Evolutionary conservation across 2,888 invertebrate species (phyloP), one percentile per base, ranked within the genome.

Genomic region (Eupeodes latifasciatus): DNA sequence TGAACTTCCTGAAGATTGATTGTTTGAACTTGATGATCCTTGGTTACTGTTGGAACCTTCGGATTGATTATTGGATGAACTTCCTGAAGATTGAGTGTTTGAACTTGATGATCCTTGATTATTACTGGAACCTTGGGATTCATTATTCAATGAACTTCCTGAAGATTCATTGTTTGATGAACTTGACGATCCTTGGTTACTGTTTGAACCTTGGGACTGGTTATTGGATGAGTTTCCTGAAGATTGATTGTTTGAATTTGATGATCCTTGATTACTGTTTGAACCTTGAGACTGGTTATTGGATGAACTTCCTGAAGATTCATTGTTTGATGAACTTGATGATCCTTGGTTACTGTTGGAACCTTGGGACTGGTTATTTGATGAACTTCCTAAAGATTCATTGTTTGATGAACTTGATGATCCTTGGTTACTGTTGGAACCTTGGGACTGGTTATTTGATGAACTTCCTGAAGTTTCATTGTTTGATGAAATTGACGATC

Each of bases 241-340:
- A 34, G 78, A 74, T 57, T 86, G 86, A 44, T 72, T 89, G 57
- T 27, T 84, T 27, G 27, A 27, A 14, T 44, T 19, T 11, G 91
- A 89, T 9, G 81, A 85, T 9, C 36, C 61, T 77, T 90, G 89
- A 53, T 89, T 90, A n/a, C 57, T 89, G 16, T 80, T 76, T 5
- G 67, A 67, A 11, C 51, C 36, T 0, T 5, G 12, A 34, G 62
- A 66, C 44, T 78, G 72, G 55, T 62, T 77, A 47, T 51, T 85
- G 6, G 78, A 76, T 27, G 89, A 81, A 27, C 27, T 47, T 57
- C 67, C 74, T 19, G 74, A 61, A 1, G 79, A 66, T 10, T 90
- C 85, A 1, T 67, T 85, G 59, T 64, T 85, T 44, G 64, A 86
- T 0, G 83, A 75, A n/a, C 47, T 64, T 11, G 64, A 61, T 27